These are phyloP conservation scores for Archips xylosteana DNA, from an alignment of 2,888 invertebrate species.

Conservation along the genomic window DNA sequence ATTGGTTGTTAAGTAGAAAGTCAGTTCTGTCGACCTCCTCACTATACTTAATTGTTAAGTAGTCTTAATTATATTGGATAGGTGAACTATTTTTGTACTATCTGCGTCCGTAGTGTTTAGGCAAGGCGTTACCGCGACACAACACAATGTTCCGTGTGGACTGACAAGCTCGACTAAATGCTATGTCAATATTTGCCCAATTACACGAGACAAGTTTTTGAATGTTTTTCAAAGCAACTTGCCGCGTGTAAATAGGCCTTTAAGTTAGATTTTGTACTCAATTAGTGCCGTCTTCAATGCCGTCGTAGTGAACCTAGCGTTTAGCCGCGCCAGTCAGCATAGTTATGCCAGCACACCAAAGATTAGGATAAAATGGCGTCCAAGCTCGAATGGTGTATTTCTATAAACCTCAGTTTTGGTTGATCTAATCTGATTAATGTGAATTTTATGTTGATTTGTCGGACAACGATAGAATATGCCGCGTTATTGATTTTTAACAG, in stretches of 20 bases:
- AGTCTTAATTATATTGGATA: constrained; percentile 83
- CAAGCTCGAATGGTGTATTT: constrained; percentile 57
- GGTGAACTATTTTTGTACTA: constrained; percentile 84
- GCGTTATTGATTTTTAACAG: constrained; percentile 40
- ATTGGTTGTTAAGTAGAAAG: constrained; percentile 39
- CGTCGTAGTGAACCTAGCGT: constrained; percentile 38
- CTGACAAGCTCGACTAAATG: constrained; percentile 62
- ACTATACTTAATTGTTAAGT: constrained; percentile 83
- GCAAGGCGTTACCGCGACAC: constrained; percentile 79
- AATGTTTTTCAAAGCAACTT: background rate
- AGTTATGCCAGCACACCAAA: constrained; percentile 82
- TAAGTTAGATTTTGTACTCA: background rate
- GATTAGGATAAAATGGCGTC: constrained; percentile 78
- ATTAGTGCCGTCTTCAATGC: constrained; percentile 39
- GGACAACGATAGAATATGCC: constrained; percentile 17
- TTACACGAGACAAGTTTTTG: background rate
- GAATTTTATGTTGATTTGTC: constrained; percentile 53
- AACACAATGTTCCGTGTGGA: constrained; percentile 64
- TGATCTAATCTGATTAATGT: constrained; percentile 54
- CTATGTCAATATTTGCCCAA: constrained; percentile 42
- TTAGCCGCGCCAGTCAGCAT: constrained; percentile 45
- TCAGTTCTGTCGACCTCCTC: constrained; percentile 67
- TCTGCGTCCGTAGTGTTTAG: constrained; percentile 78
- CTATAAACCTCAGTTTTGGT: constrained; percentile 53
- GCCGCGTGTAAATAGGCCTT: background rate